Evolutionary conservation across 2,797 vertebrate genomes (phyloP), one percentile per base, ranked within the genome.

Genomic region (Arnoldichthys spilopterus): DNA sequence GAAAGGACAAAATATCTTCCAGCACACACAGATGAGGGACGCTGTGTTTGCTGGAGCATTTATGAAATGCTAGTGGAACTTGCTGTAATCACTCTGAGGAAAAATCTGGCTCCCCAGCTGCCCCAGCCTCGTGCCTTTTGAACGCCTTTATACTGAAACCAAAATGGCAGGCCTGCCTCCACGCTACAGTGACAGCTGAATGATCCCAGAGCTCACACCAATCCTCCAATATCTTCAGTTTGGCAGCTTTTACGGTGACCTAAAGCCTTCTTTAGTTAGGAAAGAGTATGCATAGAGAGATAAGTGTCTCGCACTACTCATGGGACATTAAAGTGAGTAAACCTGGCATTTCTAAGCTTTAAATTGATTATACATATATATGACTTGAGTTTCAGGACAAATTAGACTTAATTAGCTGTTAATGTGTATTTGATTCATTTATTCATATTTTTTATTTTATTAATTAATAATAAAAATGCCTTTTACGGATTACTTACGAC

Each of bases 61-160:
- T 40, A 32, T 54, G 77, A 79, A 54, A 68, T 49, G 47, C 71
- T 54, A 30, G 56, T 69, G 40, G 51, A 64, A 70, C 66, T 58
- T 34, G 37, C 45, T 58, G 18, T 68, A 62, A 20, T 82, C 15
- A 70, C 26, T 75, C 43, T 3, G 58, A 72, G 68, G 70, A 59
- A 74, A 47, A 71, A 74, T 79, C 76, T 79, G 82, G 78, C 81
- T 85, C 79, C 73, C 81, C 78, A 80, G 68, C 28, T 56, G 59
- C 61, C 76, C 73, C 71, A 47, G 68, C 59, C 76, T 84, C 69
- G 58, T 72, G 84, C 80, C 85, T 86, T 89, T 85, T 85, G 83
- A 85, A 81, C 77, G 76, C 53, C 77, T 85, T 76, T 79, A 68
- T 76, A 72, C 80, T 79, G 72, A 71, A 73, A 82, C 63, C 64